A percentile compares a stretch with the other conserved stretches of the same genome.
phyloP scores from a whole-genome alignment of 2,113 vertebrate species.

The Bagarius yarrelli region DNA sequence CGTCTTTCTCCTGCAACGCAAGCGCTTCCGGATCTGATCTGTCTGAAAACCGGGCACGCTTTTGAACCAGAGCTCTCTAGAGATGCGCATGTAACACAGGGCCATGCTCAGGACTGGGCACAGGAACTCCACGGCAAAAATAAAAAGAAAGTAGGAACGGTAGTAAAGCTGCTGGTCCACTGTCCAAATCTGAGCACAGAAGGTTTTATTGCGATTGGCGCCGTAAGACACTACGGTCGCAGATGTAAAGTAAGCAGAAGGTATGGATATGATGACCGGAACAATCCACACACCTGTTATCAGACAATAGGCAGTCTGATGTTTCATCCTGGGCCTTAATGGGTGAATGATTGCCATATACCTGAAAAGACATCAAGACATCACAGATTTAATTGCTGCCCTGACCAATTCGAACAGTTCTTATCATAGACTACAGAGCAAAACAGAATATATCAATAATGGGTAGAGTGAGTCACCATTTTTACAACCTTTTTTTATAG shows the following conservation, averaged over 20 bases:
- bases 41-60: constrained; percentile 89
- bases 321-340: constrained; percentile 92
- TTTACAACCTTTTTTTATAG: no score
- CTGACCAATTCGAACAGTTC: constrained; percentile 2
- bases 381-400: background rate
- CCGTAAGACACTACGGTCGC: constrained; percentile 78
- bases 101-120: constrained; percentile 84
- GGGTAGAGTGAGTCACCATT: no score
- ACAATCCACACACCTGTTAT: constrained; percentile 84
- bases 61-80: constrained; percentile 93
- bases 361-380: constrained; percentile 60
- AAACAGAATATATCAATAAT: no score
- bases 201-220: constrained; percentile 78
- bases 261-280: constrained; percentile 88
- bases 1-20: constrained; percentile 88
- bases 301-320: constrained; percentile 85
- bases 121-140: constrained; percentile 88
- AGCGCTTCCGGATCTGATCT: constrained; percentile 86
- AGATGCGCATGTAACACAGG: constrained; percentile 87
- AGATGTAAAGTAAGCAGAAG: constrained; percentile 90
- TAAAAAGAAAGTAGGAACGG: constrained; percentile 90
- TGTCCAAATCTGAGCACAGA: constrained; percentile 96
- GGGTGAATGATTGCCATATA: constrained; percentile 96
- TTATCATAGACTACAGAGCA: background rate
- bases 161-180: constrained; percentile 90